Conservation (phyloP, 2,113 vertebrate genomes). For the Dinomys branickii region DNA sequence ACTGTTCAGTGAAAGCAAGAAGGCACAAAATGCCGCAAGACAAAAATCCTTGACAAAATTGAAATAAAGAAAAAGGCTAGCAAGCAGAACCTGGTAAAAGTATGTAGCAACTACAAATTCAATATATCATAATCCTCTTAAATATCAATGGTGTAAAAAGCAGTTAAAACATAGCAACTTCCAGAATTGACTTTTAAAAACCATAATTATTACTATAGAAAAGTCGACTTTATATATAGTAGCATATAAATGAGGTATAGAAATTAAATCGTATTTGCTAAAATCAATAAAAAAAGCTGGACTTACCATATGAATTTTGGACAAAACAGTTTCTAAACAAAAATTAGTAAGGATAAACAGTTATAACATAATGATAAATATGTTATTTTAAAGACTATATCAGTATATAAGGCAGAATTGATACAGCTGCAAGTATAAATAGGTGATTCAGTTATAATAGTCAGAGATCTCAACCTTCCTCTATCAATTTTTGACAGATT, state of each 20-base stretch:
- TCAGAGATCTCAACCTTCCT: background rate
- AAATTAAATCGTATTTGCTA: background rate
- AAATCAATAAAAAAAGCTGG: background rate
- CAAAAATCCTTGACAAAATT: background rate
- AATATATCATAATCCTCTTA: background rate
- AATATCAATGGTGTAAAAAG: background rate
- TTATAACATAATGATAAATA: background rate
- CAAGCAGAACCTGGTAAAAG: background rate
- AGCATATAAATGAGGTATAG: background rate
- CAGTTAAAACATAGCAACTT: background rate
- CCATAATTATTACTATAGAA: background rate
- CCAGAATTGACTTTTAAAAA: background rate
- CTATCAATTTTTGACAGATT: background rate
- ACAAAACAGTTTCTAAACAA: background rate
- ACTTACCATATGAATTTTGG: background rate
- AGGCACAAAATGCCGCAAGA: background rate
- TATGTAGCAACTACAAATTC: background rate
- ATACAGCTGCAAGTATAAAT: background rate
- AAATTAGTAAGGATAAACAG: background rate
- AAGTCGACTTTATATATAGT: background rate
- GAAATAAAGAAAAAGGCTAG: background rate
- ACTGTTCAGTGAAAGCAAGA: background rate
- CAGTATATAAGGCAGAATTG: background rate
- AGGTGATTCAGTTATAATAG: background rate
- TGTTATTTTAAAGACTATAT: background rate